phyloP scores from a whole-genome alignment of 2,888 invertebrate species.

The Coecobrya sp. region DNA sequence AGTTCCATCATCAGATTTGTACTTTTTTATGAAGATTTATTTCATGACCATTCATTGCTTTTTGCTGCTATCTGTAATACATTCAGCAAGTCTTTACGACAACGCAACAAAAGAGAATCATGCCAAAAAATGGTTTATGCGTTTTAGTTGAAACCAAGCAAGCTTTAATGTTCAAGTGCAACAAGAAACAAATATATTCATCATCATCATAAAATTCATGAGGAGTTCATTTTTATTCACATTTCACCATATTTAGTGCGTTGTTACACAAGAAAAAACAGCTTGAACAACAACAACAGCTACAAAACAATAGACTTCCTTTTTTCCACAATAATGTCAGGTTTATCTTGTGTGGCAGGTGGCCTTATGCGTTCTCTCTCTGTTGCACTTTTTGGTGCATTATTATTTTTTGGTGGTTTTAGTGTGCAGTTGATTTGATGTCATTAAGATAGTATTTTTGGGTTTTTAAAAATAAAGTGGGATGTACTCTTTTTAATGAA shows the following conservation, averaged over 20 bases:
- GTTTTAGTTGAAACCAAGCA: neutral
- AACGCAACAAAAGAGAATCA: neutral
- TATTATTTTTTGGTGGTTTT: neutral
- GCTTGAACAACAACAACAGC: constrained; percentile 10
- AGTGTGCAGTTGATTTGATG: constrained; percentile 32
- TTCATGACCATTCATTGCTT: neutral
- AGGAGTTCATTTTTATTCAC: constrained; percentile 1
- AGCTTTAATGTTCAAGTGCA: neutral
- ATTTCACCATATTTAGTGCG: constrained; percentile 11
- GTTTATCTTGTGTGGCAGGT: neutral
- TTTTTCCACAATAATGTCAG: neutral
- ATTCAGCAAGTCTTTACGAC: neutral
- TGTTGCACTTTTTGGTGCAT: neutral
- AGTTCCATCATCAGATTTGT: neutral
- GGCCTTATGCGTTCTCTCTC: no score
- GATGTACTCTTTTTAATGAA: constrained; percentile 20
- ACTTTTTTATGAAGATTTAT: neutral
- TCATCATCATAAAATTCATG: constrained; percentile 31
- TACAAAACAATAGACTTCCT: neutral
- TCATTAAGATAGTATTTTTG: constrained; percentile 52
- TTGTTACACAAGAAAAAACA: neutral
- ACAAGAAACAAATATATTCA: neutral
- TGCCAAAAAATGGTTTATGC: neutral
- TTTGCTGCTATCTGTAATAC: neutral
- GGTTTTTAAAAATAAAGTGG: constrained; percentile 1